Base-by-base conservation (phyloP, 2,797 vertebrate species). In the Emys orbicularis region DNA sequence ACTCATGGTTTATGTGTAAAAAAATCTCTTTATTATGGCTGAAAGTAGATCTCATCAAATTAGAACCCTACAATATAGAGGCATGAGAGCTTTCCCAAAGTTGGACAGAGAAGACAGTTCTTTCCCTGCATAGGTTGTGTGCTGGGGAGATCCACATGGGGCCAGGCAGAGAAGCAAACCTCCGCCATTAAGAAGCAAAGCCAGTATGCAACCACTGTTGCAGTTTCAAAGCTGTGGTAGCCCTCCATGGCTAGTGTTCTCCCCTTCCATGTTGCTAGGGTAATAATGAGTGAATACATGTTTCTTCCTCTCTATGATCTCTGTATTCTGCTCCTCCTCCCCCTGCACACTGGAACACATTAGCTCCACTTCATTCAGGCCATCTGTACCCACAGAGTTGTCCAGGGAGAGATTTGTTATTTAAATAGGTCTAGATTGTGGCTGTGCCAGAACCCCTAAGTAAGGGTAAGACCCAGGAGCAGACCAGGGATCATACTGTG, bases 1-100 rank as follows among this genome's bases (percentile, higher is more conserved):
- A 57, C 83, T 49, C 88, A 80, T 59, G 79, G 65, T 79, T 6
- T 85, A 77, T 27, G 8, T 84, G 84, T 50, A 37, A 84, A 84
- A 52, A 50, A 83, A 72, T 72, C 18, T 68, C n/a, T 68, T 59
- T 29, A 21, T 41, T 59, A 84, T 93, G 74, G 85, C n/a, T 92
- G 87, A 90, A 25, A 44, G 41, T n/a, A 79, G 79, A 92, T 37
- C 52, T 87, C 90, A 92, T 53, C 50, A 77, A 74, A 89, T n/a
- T 50, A 56, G 92, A 95, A 90, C 90, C 2, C 11, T 61, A 86
- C 52, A 88, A 65, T n/a, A 65, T 57, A 74, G 68, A 89, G 90
- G 29, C 34, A 44, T n/a, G 13, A 89, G 65, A 54, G 23, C 25
- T 21, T 57, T 87, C 52, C 81, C 84, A 90, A 93, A 95, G 88